Conservation (phyloP, 2,888 invertebrate species). For the Plemyria rubiginata region DNA sequence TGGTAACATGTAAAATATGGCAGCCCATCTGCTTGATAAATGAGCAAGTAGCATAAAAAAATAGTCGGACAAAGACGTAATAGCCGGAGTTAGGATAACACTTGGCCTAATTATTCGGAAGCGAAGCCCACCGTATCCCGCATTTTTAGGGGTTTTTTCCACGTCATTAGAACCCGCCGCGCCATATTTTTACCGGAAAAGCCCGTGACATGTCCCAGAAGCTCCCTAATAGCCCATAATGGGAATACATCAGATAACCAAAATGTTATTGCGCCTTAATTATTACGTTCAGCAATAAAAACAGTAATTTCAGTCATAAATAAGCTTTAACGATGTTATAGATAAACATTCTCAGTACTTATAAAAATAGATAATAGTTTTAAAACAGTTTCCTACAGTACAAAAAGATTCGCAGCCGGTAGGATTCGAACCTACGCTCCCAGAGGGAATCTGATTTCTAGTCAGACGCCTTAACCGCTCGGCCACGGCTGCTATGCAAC, state of each 20-base stretch:
- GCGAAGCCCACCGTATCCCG: constrained; percentile 43
- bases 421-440: constrained; percentile 96
- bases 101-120: constrained; percentile 56
- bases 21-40: too few species aligned
- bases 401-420: constrained; percentile 88
- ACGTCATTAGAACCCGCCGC: constrained; percentile 46
- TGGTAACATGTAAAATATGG: too few species aligned
- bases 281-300: constrained; percentile 54
- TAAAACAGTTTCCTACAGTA: neutral
- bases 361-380: constrained; percentile 26
- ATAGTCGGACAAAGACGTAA: constrained; percentile 8
- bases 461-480: constrained; percentile 96
- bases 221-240: constrained; percentile 38
- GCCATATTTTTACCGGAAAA: constrained; percentile 45
- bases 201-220: constrained; percentile 39
- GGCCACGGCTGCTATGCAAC: constrained; percentile 91
- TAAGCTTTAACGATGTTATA: constrained; percentile 45
- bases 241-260: constrained; percentile 40
- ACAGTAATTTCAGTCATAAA: constrained; percentile 42
- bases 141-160: constrained; percentile 44
- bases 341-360: constrained; percentile 14
- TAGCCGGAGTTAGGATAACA: constrained; percentile 2
- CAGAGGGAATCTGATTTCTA: constrained; percentile 95
- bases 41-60: too few species aligned
- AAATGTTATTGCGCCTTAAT: constrained; percentile 44